Evolutionary conservation across 2,113 vertebrate genomes (phyloP).

Genomic region (Poeciliopsis occidentalis): DNA sequence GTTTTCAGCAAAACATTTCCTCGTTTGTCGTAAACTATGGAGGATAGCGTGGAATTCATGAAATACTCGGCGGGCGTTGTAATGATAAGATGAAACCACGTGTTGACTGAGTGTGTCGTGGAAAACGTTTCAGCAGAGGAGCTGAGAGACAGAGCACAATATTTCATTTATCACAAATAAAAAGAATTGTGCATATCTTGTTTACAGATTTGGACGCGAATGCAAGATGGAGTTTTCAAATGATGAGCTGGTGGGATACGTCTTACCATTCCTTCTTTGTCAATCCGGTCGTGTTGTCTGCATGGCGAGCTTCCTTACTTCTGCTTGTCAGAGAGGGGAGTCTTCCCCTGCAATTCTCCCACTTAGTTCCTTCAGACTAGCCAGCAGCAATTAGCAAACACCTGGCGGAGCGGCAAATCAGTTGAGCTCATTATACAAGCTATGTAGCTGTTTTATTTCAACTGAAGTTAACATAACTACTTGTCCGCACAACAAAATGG

Average conservation of each 20-base stretch:
- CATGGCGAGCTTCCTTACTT: too few species aligned
- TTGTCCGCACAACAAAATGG: too few species aligned
- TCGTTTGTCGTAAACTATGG: constrained; percentile 46
- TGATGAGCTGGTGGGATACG: background rate
- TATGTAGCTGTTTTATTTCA: too few species aligned
- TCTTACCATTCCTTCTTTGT: background rate
- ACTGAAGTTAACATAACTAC: too few species aligned
- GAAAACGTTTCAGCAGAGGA: constrained; percentile 10
- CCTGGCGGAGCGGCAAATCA: too few species aligned
- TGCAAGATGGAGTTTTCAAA: background rate
- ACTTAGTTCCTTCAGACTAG: too few species aligned
- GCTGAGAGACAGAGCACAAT: constrained; percentile 6
- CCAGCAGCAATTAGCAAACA: too few species aligned
- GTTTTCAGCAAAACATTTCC: constrained; percentile 44
- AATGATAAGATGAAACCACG: constrained; percentile 23
- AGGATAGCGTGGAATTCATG: constrained; percentile 27
- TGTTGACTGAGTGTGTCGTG: constrained; percentile 11
- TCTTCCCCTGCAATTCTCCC: constrained; percentile 26
- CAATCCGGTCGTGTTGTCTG: background rate
- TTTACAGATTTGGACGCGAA: background rate
- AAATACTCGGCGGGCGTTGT: background rate
- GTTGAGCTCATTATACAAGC: too few species aligned
- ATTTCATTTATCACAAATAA: constrained; percentile 22
- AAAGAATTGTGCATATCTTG: background rate
- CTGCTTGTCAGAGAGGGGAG: too few species aligned